A percentile compares a stretch with the other conserved stretches of the same genome.
Conservation (phyloP, 2,797 vertebrate species). For the Chelonia mydas region DNA sequence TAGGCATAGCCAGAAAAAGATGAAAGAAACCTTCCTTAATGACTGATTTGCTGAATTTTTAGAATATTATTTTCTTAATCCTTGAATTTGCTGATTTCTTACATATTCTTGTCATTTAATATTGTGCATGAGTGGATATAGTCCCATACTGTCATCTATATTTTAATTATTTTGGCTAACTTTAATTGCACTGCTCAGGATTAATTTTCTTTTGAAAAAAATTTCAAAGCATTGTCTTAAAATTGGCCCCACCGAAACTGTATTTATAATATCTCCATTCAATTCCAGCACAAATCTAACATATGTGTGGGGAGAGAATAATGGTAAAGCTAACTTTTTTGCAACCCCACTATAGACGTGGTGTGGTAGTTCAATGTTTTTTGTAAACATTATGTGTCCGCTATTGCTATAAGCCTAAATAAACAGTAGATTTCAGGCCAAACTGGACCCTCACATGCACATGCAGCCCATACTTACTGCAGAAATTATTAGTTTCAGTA, state of each 20-base stretch:
- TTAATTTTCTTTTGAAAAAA: slow-evolving; percentile 31
- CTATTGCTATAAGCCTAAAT: neutral
- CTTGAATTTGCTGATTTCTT: slow-evolving; percentile 1
- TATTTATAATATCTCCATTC: neutral
- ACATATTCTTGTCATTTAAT: slow-evolving; percentile 23
- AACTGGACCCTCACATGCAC: neutral
- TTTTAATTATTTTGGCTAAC: slow-evolving; percentile 44
- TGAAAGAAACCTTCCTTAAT: slow-evolving; percentile 36
- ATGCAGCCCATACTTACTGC: neutral
- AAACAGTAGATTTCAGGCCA: neutral
- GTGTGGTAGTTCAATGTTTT: neutral
- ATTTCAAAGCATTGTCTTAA: neutral
- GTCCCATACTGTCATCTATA: neutral
- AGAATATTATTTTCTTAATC: slow-evolving; percentile 21
- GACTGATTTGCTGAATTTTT: neutral
- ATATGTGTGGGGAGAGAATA: neutral
- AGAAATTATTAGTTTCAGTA: neutral
- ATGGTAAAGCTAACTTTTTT: neutral
- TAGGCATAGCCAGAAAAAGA: slow-evolving; percentile 40
- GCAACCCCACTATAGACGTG: slow-evolving; percentile 9
- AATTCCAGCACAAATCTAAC: neutral
- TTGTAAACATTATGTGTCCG: slow-evolving; percentile 46
- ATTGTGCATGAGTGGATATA: neutral
- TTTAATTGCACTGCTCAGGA: slow-evolving; percentile 35
- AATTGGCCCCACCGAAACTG: neutral